Base-by-base conservation (phyloP, 2,113 vertebrate species). In the Syngnathus floridae region DNA sequence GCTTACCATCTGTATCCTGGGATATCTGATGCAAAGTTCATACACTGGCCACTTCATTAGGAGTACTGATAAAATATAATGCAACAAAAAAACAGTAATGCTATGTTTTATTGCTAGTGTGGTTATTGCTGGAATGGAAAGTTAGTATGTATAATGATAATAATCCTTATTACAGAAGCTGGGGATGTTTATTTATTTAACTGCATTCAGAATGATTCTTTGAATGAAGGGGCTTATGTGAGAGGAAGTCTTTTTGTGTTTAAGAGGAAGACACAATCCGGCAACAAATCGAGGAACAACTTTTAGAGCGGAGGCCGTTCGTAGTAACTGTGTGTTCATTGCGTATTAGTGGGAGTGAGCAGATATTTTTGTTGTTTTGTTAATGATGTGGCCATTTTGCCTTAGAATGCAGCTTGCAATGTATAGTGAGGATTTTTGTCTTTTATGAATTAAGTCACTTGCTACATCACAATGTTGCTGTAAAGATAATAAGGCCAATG, bases 1-100 rank as follows among this genome's bases (percentile, higher is more conserved):
- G 22, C 54, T 12, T n/a, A 38, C 63, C 69, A 74, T 74, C 67
- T 63, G 67, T 65, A 10, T 35, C 31, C 35, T 49, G 45, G n/a
- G 59, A 41, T 61, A 41, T 22, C 38, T 16, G 21, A 43, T 59
- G 57, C 37, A 31, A 35, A 16, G 26, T 55, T 35, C 54, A 16
- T n/a, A 56, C 21, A 37, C 54, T n/a, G 17, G 4, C 4, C 38
- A 41, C n/a, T 22, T 41, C 12, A 13, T 22, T 22, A 41, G 58
- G 22, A 1, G 43, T 12, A 61, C 12, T 43, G 13, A 26, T 14
- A 61, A 5, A 26, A 5, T 60, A 9, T 12, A 41, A 60, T 5
- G 12, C 37, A 38, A 12, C 1, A 60, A 7, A 9, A 59, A 60
- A 60, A 22, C n/a, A 40, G 9, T 60, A n/a, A 40, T 61, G 12